Evolutionary conservation across 2,888 invertebrate genomes (phyloP).

Genomic region (Drosophila recens): DNA sequence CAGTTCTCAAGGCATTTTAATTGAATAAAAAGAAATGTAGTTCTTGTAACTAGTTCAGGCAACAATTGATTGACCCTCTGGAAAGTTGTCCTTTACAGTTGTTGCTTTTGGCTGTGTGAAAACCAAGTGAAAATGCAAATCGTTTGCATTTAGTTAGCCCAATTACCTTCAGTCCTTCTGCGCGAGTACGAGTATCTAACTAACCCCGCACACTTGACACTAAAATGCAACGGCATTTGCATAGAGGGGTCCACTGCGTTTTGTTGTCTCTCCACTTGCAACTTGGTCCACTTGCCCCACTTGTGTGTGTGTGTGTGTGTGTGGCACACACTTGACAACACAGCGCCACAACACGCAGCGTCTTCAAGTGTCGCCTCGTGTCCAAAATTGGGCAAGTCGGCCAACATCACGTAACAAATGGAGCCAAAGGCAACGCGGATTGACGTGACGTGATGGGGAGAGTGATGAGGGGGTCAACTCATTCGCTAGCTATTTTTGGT

Average conservation of each 20-base stretch:
- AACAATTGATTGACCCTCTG: conserved; percentile 4
- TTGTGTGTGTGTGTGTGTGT: conserved; percentile 27
- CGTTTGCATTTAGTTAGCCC: conserved; percentile 55
- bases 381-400: conserved; percentile 70
- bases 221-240: conserved; percentile 49
- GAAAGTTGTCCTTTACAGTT: not conserved
- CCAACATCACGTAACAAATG: conserved; percentile 67
- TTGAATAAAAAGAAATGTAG: not conserved
- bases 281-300: conserved; percentile 42
- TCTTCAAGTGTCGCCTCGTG: conserved; percentile 59
- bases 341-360: conserved; percentile 32
- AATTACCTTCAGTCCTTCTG: conserved; percentile 38
- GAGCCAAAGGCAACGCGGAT: conserved; percentile 13
- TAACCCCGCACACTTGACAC: conserved; percentile 53
- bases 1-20: not conserved
- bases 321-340: conserved; percentile 46
- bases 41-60: not conserved
- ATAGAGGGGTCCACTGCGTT: conserved; percentile 21
- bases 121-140: conserved; percentile 21
- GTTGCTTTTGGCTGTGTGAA: not conserved
- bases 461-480: not conserved
- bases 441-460: not conserved
- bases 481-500: conserved; percentile 31
- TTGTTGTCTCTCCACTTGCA: conserved; percentile 33
- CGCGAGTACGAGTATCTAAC: conserved; percentile 3